Evolutionary conservation across 2,888 invertebrate genomes (phyloP).

Genomic region (Oxycera nigricornis): DNA sequence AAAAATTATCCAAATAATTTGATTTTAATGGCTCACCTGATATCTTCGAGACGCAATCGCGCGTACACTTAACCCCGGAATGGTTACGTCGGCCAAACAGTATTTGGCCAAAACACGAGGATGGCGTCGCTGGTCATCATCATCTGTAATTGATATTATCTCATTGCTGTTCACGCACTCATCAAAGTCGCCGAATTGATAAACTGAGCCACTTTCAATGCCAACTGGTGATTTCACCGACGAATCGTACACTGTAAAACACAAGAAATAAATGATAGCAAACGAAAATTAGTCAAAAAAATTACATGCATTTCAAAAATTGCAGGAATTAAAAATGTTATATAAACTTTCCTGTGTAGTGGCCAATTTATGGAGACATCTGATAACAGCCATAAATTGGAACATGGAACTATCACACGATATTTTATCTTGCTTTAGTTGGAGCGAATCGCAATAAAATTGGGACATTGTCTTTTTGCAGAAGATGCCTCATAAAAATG

Average conservation of each 20-base stretch:
- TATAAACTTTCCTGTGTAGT: too few species aligned
- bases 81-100: slow-evolving; percentile 68
- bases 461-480: too few species aligned
- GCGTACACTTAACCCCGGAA: slow-evolving; percentile 53
- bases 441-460: neutral
- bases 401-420: neutral
- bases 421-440: neutral
- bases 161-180: slow-evolving; percentile 66
- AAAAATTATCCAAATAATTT: neutral
- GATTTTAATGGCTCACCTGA: slow-evolving; percentile 42
- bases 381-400: neutral
- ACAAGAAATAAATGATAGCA: slow-evolving; percentile 34
- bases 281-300: neutral
- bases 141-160: slow-evolving; percentile 54
- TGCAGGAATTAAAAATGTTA: too few species aligned
- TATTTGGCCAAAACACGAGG: slow-evolving; percentile 63
- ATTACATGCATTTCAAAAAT: neutral
- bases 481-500: too few species aligned
- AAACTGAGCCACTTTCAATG: slow-evolving; percentile 71
- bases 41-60: slow-evolving; percentile 43
- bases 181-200: slow-evolving; percentile 77
- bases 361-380: too few species aligned
- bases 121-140: slow-evolving; percentile 50
- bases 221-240: slow-evolving; percentile 75
- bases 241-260: slow-evolving; percentile 73